These are phyloP conservation scores for Orthosia gothica DNA, from an alignment of 2,888 invertebrate species.

Conservation along the genomic window DNA sequence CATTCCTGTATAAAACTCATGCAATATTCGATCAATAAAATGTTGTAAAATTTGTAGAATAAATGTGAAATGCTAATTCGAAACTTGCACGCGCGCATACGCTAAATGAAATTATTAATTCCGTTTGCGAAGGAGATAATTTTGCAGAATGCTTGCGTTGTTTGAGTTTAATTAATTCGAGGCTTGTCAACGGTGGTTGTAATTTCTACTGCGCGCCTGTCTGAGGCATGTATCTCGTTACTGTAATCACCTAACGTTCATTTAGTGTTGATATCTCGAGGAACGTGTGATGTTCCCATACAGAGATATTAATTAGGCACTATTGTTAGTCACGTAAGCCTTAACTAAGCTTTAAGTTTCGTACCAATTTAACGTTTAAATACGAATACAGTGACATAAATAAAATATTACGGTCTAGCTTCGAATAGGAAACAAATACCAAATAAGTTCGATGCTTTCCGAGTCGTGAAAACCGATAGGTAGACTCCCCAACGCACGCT, in stretches of 20 bases:
- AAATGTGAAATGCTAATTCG: slow-evolving; percentile 72
- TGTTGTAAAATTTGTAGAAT: slow-evolving; percentile 43
- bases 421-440: slow-evolving; percentile 84
- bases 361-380: slow-evolving; percentile 20
- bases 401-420: slow-evolving; percentile 75
- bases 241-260: slow-evolving; percentile 83
- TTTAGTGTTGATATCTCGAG: slow-evolving; percentile 74
- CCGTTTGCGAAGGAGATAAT: slow-evolving; percentile 87
- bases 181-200: slow-evolving; percentile 89
- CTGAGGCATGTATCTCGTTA: slow-evolving; percentile 85
- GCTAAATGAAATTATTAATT: slow-evolving; percentile 87
- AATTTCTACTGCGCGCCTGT: slow-evolving; percentile 85
- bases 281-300: slow-evolving; percentile 53
- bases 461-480: slow-evolving; percentile 87
- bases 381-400: slow-evolving; percentile 62
- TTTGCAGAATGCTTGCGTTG: slow-evolving; percentile 87
- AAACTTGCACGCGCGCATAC: slow-evolving; percentile 76
- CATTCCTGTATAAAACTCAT: background rate
- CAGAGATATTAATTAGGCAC: slow-evolving; percentile 55
- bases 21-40: slow-evolving; percentile 35
- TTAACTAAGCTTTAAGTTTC: slow-evolving; percentile 4
- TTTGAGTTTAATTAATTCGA: slow-evolving; percentile 91
- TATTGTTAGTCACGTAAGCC: slow-evolving; percentile 20
- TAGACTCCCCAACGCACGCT: slow-evolving; percentile 84
- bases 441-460: slow-evolving; percentile 86